Conservation (phyloP, 2,888 invertebrate species). For the Mythimna vitellina region DNA sequence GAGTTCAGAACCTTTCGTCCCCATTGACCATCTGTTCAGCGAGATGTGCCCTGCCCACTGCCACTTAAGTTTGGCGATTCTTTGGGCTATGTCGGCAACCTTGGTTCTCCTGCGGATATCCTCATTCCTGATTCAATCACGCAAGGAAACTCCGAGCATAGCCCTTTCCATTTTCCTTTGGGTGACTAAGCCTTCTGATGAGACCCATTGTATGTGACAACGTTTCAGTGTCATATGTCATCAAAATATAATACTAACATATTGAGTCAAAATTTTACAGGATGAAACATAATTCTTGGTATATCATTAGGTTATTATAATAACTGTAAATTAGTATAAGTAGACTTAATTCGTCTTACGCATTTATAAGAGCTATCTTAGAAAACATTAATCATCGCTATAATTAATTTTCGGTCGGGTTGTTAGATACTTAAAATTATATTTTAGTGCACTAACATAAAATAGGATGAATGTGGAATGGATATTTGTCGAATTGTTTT, state of each 20-base stretch:
- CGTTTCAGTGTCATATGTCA: too few species aligned
- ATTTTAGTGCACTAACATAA: background rate
- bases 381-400: background rate
- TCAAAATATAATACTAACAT: background rate
- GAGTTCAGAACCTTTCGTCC: too few species aligned
- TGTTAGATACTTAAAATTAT: constrained; percentile 5
- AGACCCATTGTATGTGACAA: too few species aligned
- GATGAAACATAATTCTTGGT: background rate
- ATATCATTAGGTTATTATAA: constrained; percentile 8
- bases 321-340: constrained; percentile 7
- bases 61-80: too few species aligned
- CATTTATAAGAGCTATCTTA: constrained; percentile 17
- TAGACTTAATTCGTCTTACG: background rate
- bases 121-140: too few species aligned
- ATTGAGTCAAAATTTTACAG: constrained; percentile 10
- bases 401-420: background rate
- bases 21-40: too few species aligned
- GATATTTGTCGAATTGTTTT: background rate
- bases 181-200: too few species aligned
- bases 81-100: too few species aligned
- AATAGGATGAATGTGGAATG: background rate
- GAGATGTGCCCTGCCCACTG: too few species aligned
- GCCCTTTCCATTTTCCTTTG: too few species aligned
- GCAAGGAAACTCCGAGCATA: too few species aligned
- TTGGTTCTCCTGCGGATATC: too few species aligned